Evolutionary conservation across 2,888 invertebrate species (phyloP), one percentile per base, ranked within the genome.

Genomic region (Caenorhabditis afra): DNA sequence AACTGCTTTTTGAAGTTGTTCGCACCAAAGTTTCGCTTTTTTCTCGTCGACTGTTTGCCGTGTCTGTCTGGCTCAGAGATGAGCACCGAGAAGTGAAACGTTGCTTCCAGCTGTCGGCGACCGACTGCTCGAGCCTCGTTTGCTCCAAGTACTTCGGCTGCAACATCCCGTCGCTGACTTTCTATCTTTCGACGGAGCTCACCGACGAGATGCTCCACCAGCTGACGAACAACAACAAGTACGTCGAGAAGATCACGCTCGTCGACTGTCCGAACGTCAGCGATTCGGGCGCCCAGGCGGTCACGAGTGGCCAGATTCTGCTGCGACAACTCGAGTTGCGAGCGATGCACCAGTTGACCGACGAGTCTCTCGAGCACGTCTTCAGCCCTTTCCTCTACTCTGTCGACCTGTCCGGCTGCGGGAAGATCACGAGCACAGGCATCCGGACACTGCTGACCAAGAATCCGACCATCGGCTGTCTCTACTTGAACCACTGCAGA

Each of bases 361-460:
- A 85, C 35, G 79, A 83, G 18, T 85, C 84, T 12, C 68, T 90
- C 50, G 68, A 71, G n/a, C 68, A 68, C 50, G 79, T 90, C 20
- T 76, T 81, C 45, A 86, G 87, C 59, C 81, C 83, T 14, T 75
- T 65, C 45, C 81, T 90, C 20, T 66, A 75, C 39, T 82, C 79
- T 8, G 85, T 90, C 11, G 90, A 90, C 75, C 68, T 90, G 53
- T 88, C 88, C 68, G 90, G 87, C 8, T 90, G 90, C 64, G 78
- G 78, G 18, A 79, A 86, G 83, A 83, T 88, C 55, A 84, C 82
- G 12, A 86, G 86, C 16, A 73, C 71, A 10, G 89, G 87, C 8
- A 73, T 90, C 23, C 83, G 85, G 55, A 67, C 78, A 7, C 67
- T 90, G 8, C 78, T 90, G 16, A 81, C 71, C 14, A 73, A 81